Evolutionary conservation across 2,113 vertebrate genomes (phyloP).

Genomic region (Motacilla tschutschensis): DNA sequence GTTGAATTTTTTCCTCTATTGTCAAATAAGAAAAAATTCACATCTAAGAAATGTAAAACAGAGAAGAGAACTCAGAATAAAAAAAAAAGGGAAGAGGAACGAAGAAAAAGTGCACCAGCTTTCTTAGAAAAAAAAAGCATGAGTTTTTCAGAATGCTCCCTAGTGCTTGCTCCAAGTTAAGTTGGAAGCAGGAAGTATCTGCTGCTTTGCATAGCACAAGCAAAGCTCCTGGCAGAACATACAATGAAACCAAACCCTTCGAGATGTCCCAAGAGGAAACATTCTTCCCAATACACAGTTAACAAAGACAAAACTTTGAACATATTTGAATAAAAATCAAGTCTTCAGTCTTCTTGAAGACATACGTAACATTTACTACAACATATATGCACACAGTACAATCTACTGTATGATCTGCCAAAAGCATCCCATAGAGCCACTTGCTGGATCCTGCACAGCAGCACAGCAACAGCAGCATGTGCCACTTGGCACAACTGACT

Average conservation of each 20-base stretch:
- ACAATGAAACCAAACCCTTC: background rate
- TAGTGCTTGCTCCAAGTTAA: background rate
- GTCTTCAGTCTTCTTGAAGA: background rate
- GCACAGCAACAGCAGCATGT: background rate
- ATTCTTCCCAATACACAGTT: background rate
- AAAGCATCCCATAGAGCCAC: background rate
- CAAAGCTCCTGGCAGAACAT: background rate
- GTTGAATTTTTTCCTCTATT: background rate
- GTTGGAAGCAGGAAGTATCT: background rate
- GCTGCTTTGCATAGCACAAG: background rate
- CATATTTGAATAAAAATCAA: background rate
- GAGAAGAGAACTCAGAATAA: background rate
- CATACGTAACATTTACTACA: background rate
- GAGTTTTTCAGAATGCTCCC: background rate
- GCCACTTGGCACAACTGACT: background rate
- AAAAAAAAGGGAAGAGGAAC: accelerated
- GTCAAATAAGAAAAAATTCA: background rate
- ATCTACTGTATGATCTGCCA: background rate
- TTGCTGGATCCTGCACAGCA: background rate
- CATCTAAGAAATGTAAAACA: background rate
- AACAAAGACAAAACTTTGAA: background rate
- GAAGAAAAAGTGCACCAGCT: background rate
- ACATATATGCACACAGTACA: background rate
- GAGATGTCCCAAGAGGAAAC: background rate
- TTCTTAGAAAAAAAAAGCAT: background rate